Percentiles rank a stretch among this genome's conserved stretches.
phyloP scores from a whole-genome alignment of 2,888 invertebrate species.

The Athetis lepigone region DNA sequence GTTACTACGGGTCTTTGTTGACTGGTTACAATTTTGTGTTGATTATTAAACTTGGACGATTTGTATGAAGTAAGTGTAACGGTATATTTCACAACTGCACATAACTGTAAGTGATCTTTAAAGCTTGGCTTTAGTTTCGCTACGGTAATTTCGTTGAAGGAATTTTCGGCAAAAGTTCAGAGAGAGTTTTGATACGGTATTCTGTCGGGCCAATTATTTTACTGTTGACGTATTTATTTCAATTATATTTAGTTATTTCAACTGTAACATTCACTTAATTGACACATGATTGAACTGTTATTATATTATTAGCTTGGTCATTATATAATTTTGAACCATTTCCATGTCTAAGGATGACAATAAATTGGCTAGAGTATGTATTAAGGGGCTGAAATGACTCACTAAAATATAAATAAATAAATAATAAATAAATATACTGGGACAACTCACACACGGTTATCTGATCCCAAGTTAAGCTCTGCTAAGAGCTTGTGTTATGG shows the following conservation, averaged over 20 bases:
- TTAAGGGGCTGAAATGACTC: background rate
- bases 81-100: slow-evolving; percentile 46
- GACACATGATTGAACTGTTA: background rate
- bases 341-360: too few species aligned
- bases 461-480: too few species aligned
- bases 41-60: slow-evolving; percentile 57
- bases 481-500: too few species aligned
- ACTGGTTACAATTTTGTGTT: slow-evolving; percentile 50
- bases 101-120: slow-evolving; percentile 42
- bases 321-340: background rate
- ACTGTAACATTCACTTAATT: background rate
- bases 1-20: slow-evolving; percentile 17
- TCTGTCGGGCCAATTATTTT: background rate
- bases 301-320: background rate
- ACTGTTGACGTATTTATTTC: background rate
- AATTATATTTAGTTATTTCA: background rate
- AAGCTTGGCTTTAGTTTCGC: slow-evolving; percentile 31
- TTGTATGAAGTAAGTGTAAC: slow-evolving; percentile 52
- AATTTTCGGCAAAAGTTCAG: slow-evolving; percentile 30
- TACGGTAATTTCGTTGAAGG: slow-evolving; percentile 32
- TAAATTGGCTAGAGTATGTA: too few species aligned
- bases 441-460: too few species aligned
- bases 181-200: slow-evolving; percentile 7
- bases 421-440: too few species aligned
- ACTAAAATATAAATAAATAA: too few species aligned